Evolutionary conservation across 2,797 vertebrate genomes (phyloP).

Genomic region (Semotilus atromaculatus): DNA sequence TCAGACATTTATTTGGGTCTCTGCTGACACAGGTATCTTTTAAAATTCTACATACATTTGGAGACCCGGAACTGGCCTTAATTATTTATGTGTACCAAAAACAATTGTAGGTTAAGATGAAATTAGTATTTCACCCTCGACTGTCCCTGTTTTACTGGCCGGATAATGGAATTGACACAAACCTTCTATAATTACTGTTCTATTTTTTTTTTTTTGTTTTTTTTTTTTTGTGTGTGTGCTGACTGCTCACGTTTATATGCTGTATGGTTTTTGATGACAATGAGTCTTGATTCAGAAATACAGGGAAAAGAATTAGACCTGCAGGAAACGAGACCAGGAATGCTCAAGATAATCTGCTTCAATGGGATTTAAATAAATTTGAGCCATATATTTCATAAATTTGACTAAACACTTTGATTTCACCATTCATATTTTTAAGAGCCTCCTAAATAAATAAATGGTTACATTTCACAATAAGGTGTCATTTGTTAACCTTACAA

Average conservation of each 20-base stretch:
- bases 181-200: neutral
- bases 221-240: neutral
- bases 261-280: neutral
- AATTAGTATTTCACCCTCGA: conserved; percentile 33
- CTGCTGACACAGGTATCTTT: conserved; percentile 35
- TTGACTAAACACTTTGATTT: neutral
- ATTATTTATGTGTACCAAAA: conserved; percentile 45
- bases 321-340: neutral
- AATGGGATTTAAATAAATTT: neutral
- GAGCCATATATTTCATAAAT: neutral
- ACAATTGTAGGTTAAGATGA: conserved; percentile 24
- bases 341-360: conserved; percentile 1
- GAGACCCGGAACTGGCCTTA: neutral
- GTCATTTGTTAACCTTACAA: neutral
- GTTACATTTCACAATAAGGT: neutral
- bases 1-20: conserved; percentile 17
- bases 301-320: neutral
- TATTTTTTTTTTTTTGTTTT: neutral
- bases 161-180: neutral
- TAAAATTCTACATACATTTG: neutral
- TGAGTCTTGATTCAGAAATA: neutral
- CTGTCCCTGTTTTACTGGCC: neutral
- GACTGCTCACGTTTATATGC: neutral
- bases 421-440: neutral
- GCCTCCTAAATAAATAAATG: neutral